phyloP scores from a whole-genome alignment of 2,888 invertebrate genomes.

The Pollenia labialis region DNA sequence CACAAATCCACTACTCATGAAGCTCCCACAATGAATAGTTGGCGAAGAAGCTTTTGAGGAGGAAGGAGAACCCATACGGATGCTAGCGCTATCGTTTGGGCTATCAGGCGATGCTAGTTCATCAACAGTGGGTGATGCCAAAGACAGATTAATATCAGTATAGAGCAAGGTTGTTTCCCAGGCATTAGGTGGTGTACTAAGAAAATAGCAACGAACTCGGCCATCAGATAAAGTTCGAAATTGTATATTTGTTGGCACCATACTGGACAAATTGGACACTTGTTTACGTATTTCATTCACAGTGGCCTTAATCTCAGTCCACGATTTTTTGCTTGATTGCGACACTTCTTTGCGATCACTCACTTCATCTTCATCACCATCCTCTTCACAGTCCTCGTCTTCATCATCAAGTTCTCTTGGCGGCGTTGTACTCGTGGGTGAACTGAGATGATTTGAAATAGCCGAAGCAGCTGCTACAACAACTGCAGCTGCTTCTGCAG shows the following conservation, averaged over 20 bases:
- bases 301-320: conserved; percentile 92
- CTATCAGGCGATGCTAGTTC: conserved; percentile 54
- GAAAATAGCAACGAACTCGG: conserved; percentile 93
- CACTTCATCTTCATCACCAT: conserved; percentile 79
- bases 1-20: conserved; percentile 46
- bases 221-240: conserved; percentile 92
- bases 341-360: conserved; percentile 79
- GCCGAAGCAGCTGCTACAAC: conserved; percentile 81
- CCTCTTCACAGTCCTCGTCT: conserved; percentile 79
- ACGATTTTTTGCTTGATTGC: conserved; percentile 85
- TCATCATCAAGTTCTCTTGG: conserved; percentile 77
- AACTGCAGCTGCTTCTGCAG: conserved; percentile 78
- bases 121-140: conserved; percentile 76
- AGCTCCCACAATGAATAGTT: conserved; percentile 66
- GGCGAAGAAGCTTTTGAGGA: conserved; percentile 73
- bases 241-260: conserved; percentile 92
- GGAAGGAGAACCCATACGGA: conserved; percentile 65
- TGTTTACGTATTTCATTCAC: conserved; percentile 92
- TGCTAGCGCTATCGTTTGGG: conserved; percentile 62
- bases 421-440: conserved; percentile 81
- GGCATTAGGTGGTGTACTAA: conserved; percentile 93
- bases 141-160: conserved; percentile 89
- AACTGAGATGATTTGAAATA: conserved; percentile 81
- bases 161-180: conserved; percentile 96
- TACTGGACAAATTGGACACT: conserved; percentile 90